A percentile compares a stretch with the other conserved stretches of the same genome.
These are phyloP conservation scores for Hylaea fasciaria DNA, from an alignment of 2,888 invertebrate species.

Conservation along the genomic window DNA sequence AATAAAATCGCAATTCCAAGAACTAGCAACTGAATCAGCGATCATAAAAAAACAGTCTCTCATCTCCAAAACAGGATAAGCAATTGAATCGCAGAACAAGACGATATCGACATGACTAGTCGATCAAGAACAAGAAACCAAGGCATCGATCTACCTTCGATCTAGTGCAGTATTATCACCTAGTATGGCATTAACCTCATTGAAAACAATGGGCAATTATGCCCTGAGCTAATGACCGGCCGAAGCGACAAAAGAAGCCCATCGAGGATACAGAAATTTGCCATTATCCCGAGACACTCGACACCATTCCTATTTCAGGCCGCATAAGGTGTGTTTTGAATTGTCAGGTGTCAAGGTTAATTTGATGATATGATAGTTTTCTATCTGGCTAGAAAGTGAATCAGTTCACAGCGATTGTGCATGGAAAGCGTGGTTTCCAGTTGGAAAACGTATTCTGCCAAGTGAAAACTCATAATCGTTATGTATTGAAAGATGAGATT, in stretches of 20 bases:
- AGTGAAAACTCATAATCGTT: conserved; percentile 61
- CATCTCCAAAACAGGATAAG: conserved; percentile 22
- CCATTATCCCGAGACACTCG: conserved; percentile 15
- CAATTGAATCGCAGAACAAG: conserved; percentile 19
- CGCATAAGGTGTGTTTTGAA: conserved; percentile 18
- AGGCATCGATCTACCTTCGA: conserved; percentile 29
- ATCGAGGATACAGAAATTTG: conserved; percentile 50
- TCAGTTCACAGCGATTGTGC: conserved; percentile 66
- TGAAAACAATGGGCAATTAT: conserved; percentile 61
- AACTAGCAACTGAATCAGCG: conserved; percentile 17
- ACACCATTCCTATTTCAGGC: conserved; percentile 1
- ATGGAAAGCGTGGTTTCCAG: conserved; percentile 64
- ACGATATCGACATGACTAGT: conserved; percentile 18
- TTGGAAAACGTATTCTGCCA: conserved; percentile 64
- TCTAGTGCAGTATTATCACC: conserved; percentile 39
- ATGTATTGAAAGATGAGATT: conserved; percentile 40
- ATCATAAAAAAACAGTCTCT: conserved; percentile 19
- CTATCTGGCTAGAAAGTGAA: conserved; percentile 64
- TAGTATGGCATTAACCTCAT: conserved; percentile 45
- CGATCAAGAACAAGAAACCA: conserved; percentile 14
- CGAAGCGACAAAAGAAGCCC: conserved; percentile 61
- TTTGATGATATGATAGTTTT: conserved; percentile 51
- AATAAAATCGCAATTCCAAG: conserved; percentile 15
- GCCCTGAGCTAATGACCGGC: conserved; percentile 50
- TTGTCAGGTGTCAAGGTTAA: conserved; percentile 43